phyloP scores from a whole-genome alignment of 2,113 vertebrate species.

The Eidolon helvum region DNA sequence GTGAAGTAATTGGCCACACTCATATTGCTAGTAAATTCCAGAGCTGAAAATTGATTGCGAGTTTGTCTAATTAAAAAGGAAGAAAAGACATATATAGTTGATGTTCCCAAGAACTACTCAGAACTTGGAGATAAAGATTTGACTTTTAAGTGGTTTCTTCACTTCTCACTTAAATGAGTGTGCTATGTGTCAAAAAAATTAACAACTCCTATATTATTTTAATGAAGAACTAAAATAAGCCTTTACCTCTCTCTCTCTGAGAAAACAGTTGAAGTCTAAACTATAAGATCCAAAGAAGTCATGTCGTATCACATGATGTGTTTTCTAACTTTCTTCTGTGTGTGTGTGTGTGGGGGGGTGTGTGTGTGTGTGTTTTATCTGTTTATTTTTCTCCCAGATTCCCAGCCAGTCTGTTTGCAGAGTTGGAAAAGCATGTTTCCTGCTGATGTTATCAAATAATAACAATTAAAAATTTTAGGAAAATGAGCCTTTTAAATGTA shows the following conservation, averaged over 20 bases:
- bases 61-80: not conserved
- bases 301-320: not conserved
- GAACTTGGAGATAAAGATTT: not conserved
- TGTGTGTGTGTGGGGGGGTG: not conserved
- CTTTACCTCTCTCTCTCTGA: not conserved
- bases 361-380: not conserved
- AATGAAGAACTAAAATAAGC: not conserved
- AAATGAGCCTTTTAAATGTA: not conserved
- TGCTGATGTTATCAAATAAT: not conserved
- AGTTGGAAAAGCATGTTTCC: not conserved
- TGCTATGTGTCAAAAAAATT: not conserved
- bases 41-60: not conserved
- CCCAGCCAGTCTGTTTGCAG: not conserved
- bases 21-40: not conserved
- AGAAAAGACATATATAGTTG: not conserved
- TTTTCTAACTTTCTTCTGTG: not conserved
- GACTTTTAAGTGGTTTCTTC: not conserved
- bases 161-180: not conserved
- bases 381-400: not conserved
- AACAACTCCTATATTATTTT: not conserved
- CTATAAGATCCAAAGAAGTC: not conserved
- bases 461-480: not conserved
- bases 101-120: not conserved
- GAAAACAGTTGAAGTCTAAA: not conserved
- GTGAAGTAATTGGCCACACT: not conserved